Evolutionary conservation across 2,888 invertebrate genomes (phyloP).

Genomic region (Deroplatys truncata): DNA sequence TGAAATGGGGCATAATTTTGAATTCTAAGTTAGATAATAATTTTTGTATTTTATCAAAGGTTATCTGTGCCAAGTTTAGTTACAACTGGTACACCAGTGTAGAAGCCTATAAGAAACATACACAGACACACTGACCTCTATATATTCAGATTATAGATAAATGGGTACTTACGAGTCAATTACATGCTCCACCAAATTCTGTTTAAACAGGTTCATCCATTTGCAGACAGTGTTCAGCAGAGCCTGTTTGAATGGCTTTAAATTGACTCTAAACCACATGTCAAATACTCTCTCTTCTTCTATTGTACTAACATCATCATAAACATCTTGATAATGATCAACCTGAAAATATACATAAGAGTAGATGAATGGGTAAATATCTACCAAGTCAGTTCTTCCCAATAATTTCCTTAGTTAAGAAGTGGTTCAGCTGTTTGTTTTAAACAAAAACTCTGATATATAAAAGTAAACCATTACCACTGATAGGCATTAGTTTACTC

Average conservation of each 20-base stretch:
- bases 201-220: conserved; percentile 85
- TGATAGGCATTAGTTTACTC: no score
- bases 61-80: no score
- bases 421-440: not conserved
- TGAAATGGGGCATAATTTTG: no score
- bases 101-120: no score
- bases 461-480: no score
- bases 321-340: not conserved
- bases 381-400: no score
- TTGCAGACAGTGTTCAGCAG: conserved; percentile 79
- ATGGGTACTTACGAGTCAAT: conserved; percentile 54
- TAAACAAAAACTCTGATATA: not conserved
- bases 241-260: conserved; percentile 73
- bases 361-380: no score
- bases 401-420: not conserved
- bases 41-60: no score
- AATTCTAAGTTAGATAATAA: no score
- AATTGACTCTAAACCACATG: conserved; percentile 75
- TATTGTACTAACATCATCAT: conserved; percentile 41
- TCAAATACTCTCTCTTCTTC: conserved; percentile 64
- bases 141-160: no score
- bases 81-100: no score
- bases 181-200: conserved; percentile 78
- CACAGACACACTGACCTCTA: no score
- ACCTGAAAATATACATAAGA: not conserved